Percentiles rank a stretch among this genome's conserved stretches.
Conservation (phyloP, 1,140 invertebrate genomes). For the Rhyacophila brunnea region DNA sequence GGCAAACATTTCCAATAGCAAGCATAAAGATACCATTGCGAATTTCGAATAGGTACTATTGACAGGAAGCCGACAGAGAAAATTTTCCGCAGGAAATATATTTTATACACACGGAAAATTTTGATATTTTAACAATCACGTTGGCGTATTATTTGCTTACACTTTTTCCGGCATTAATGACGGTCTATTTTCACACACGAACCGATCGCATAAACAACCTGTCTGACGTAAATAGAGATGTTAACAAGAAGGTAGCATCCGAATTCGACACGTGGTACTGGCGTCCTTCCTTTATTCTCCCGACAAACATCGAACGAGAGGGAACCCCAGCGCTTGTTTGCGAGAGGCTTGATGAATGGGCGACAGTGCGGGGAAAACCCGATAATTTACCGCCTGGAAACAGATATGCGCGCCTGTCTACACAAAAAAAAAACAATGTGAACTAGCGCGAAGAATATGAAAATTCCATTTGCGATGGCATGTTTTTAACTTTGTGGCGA, state of each 20-base stretch:
- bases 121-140: no score
- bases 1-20: no score
- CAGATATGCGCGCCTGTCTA: conserved; percentile 22
- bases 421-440: conserved; percentile 15
- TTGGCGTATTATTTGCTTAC: no score
- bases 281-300: conserved; percentile 13
- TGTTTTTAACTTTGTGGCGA: no score
- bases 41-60: no score
- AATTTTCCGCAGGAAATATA: no score
- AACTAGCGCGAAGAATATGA: conserved; percentile 1
- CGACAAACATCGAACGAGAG: neutral
- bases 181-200: conserved; percentile 14
- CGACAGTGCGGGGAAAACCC: conserved; percentile 23
- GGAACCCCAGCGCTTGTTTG: conserved; percentile 5
- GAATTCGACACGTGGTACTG: conserved; percentile 24
- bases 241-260: conserved; percentile 25
- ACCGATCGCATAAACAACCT: conserved; percentile 22
- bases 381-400: conserved; percentile 30
- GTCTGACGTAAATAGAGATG: conserved; percentile 28
- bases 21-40: no score
- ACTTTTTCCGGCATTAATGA: conserved; percentile 9
- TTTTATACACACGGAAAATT: no score
- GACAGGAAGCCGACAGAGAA: no score
- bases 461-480: neutral
- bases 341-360: conserved; percentile 26